Base-by-base conservation (phyloP, 2,888 invertebrate genomes). In the Fragum sueziense region DNA sequence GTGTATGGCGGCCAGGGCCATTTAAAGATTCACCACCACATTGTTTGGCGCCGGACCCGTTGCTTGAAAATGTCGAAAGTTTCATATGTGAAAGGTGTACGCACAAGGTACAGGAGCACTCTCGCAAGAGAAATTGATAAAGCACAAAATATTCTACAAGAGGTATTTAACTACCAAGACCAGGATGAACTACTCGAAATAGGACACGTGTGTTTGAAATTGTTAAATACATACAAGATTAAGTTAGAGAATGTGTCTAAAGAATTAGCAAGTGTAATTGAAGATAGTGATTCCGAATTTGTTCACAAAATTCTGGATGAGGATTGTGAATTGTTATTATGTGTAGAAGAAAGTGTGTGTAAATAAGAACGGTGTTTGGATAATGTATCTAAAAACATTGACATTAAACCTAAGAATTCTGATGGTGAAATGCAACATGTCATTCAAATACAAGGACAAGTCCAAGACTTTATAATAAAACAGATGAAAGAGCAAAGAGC, bases 61-160 rank as follows among this genome's bases (percentile, higher is more conserved):
- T 52, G 52, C 52, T 52, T 52, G 22, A 71, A 71, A 33, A 59
- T 59, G 71, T 11, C 70, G 37, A 37, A 52, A 17, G 41, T 71
- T 22, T 22, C 71, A 33, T 73, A 62, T 52, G 20, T 65, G 6
- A 73, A 73, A 73, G 67, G 73, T 73, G 52, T 73, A 17, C 61
- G 52, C 29, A 73, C 73, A 31, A 47, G 65, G n/a, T 65, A 62
- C 27, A 41, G 73, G 37, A 67, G 52, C 33, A 73, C 54, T 51
- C 25, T 73, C 1, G 65, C 25, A 33, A 54, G 6, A 27, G 73
- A 73, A 54, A 34, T 47, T 29, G 17, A 27, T 17, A 54, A 52
- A 73, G 52, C 73, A 22, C 62, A 29, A 67, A 33, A 14, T 11
- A n/a, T 73, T 62, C 34, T 65, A n/a, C 22, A 65, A 14, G n/a